Percentiles rank a stretch among this genome's conserved stretches.
Conservation (phyloP, 1,140 invertebrate species). For the Neodiprion pinetum region DNA sequence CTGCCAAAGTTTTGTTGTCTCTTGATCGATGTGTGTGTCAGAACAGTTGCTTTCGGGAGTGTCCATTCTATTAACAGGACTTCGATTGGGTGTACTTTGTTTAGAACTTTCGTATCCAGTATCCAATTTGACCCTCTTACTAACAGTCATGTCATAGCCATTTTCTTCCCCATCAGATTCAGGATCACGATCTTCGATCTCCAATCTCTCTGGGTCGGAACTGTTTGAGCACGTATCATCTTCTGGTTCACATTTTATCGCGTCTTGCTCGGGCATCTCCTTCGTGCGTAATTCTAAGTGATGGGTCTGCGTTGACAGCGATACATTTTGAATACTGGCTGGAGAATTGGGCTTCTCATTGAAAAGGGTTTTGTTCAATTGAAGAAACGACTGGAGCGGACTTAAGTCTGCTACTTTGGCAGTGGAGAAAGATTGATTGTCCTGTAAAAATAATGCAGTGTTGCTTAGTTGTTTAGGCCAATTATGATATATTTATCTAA, state of each 20-base stretch:
- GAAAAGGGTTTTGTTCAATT: slow-evolving; percentile 57
- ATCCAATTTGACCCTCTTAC: slow-evolving; percentile 43
- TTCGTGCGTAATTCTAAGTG: slow-evolving; percentile 47
- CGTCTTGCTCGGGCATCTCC: slow-evolving; percentile 42
- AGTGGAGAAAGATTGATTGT: slow-evolving; percentile 54
- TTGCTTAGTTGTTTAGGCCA: no score
- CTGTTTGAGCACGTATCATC: slow-evolving; percentile 62
- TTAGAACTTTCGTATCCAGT: slow-evolving; percentile 45
- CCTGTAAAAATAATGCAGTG: slow-evolving; percentile 37
- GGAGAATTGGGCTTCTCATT: slow-evolving; percentile 57
- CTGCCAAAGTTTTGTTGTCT: slow-evolving; percentile 66
- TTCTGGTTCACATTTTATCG: slow-evolving; percentile 53
- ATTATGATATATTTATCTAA: no score
- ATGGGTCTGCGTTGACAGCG: slow-evolving; percentile 57
- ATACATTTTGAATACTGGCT: slow-evolving; percentile 57
- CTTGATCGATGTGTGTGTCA: slow-evolving; percentile 64
- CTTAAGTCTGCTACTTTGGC: slow-evolving; percentile 55
- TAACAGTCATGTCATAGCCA: slow-evolving; percentile 58
- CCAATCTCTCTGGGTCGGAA: slow-evolving; percentile 65
- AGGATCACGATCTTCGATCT: slow-evolving; percentile 59
- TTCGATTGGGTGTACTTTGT: slow-evolving; percentile 43
- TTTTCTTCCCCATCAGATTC: slow-evolving; percentile 55
- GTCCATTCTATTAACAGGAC: slow-evolving; percentile 59
- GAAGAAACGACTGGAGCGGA: slow-evolving; percentile 55
- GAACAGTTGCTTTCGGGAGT: slow-evolving; percentile 66